A percentile compares a stretch with the other conserved stretches of the same genome.
Evolutionary conservation across 1,140 invertebrate genomes (phyloP).

Genomic region (Zophobas morio): DNA sequence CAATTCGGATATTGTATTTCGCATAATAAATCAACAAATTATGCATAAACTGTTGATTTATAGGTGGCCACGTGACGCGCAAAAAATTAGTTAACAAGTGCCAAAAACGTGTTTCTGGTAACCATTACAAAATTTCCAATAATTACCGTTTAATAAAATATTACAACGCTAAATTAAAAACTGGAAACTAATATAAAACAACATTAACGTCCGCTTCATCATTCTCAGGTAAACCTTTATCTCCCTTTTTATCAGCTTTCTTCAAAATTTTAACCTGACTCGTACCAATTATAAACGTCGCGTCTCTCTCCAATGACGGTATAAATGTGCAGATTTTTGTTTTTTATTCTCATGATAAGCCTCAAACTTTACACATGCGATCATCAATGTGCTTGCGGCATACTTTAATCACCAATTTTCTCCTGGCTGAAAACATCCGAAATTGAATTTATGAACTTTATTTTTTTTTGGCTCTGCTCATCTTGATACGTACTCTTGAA

Average conservation of each 20-base stretch:
- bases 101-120: too few species aligned
- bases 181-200: neutral
- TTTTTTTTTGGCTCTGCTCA: too few species aligned
- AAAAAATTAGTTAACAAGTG: neutral
- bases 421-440: neutral
- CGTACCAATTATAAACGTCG: constrained; percentile 2
- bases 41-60: constrained; percentile 1
- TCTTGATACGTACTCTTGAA: too few species aligned
- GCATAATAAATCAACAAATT: constrained; percentile 5
- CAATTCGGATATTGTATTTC: constrained; percentile 6
- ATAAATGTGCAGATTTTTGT: constrained; percentile 7
- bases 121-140: too few species aligned
- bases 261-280: constrained; percentile 1
- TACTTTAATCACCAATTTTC: neutral
- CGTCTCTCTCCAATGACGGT: neutral
- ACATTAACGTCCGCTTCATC: neutral
- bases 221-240: constrained; percentile 19
- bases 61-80: neutral
- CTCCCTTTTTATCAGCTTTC: neutral
- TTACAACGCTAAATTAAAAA: neutral
- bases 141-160: too few species aligned
- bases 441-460: too few species aligned
- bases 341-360: neutral
- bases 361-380: neutral
- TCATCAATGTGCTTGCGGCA: neutral